Percentiles rank a stretch among this genome's conserved stretches.
Conservation (phyloP, 2,888 invertebrate genomes). For the Lycocerus yunnanus region DNA sequence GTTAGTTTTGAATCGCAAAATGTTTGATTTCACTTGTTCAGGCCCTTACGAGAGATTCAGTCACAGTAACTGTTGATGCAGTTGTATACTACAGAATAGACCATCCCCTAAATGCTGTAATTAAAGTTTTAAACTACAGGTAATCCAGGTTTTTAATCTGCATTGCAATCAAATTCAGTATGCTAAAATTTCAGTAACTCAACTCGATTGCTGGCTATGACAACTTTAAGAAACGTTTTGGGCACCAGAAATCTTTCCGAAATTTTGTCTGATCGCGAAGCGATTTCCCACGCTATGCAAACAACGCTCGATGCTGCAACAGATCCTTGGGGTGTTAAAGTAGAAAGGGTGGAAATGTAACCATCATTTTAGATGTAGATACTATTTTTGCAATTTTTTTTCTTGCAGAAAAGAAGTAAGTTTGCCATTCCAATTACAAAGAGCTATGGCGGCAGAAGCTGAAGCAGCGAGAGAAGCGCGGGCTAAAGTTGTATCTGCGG, state of each 20-base stretch:
- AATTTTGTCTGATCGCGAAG: conserved; percentile 90
- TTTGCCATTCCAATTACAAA: conserved; percentile 74
- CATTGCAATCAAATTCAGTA: not conserved
- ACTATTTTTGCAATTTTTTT: not conserved
- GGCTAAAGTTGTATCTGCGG: conserved; percentile 81
- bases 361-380: too few relatives aligned
- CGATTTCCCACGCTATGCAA: conserved; percentile 91
- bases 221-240: conserved; percentile 85
- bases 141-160: conserved; percentile 40
- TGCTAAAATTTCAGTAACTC: conserved; percentile 67
- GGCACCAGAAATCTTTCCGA: conserved; percentile 92
- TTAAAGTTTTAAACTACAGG: conserved; percentile 77
- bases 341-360: conserved; percentile 93
- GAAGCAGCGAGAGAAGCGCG: conserved; percentile 80
- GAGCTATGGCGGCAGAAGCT: conserved; percentile 86
- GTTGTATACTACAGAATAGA: conserved; percentile 84
- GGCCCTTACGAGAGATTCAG: conserved; percentile 89
- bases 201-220: conserved; percentile 80
- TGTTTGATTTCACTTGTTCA: conserved; percentile 45
- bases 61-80: conserved; percentile 93
- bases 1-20: not conserved
- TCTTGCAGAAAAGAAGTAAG: conserved; percentile 77
- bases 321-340: conserved; percentile 92
- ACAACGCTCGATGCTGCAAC: conserved; percentile 82
- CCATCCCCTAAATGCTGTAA: conserved; percentile 76